Evolutionary conservation across 2,888 invertebrate species (phyloP).

Genomic region (Epistrophella euchroma): DNA sequence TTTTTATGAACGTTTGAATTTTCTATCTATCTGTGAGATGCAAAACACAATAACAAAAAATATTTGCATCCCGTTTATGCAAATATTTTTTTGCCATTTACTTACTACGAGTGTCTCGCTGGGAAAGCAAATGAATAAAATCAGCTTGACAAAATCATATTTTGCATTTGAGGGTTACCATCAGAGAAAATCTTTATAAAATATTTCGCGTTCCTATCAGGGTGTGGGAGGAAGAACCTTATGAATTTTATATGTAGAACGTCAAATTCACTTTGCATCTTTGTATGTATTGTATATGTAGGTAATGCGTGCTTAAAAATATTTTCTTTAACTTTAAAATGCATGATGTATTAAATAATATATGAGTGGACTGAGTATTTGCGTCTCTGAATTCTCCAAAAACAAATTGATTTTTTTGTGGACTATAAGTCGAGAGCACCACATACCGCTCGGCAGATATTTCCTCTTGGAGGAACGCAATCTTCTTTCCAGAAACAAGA

Average conservation of each 20-base stretch:
- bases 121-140: slow-evolving; percentile 57
- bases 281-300: not conserved
- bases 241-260: slow-evolving; percentile 18
- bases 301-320: not conserved
- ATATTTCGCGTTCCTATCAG: not conserved
- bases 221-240: not conserved
- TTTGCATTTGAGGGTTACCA: slow-evolving; percentile 46
- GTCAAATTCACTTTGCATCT: slow-evolving; percentile 27
- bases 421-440: slow-evolving; percentile 3
- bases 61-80: slow-evolving; percentile 74
- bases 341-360: slow-evolving; percentile 61
- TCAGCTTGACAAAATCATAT: slow-evolving; percentile 31
- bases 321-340: slow-evolving; percentile 46
- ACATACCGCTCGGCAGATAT: slow-evolving; percentile 3
- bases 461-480: slow-evolving; percentile 32
- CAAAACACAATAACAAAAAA: slow-evolving; percentile 26
- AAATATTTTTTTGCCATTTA: slow-evolving; percentile 47
- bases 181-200: not conserved
- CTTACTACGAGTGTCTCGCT: slow-evolving; percentile 42
- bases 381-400: slow-evolving; percentile 46
- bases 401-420: slow-evolving; percentile 69
- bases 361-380: slow-evolving; percentile 54
- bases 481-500: slow-evolving; percentile 24
- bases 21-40: slow-evolving; percentile 42
- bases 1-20: not conserved